Evolutionary conservation across 2,113 vertebrate species (phyloP).

Genomic region (Pelmatolapia mariae): DNA sequence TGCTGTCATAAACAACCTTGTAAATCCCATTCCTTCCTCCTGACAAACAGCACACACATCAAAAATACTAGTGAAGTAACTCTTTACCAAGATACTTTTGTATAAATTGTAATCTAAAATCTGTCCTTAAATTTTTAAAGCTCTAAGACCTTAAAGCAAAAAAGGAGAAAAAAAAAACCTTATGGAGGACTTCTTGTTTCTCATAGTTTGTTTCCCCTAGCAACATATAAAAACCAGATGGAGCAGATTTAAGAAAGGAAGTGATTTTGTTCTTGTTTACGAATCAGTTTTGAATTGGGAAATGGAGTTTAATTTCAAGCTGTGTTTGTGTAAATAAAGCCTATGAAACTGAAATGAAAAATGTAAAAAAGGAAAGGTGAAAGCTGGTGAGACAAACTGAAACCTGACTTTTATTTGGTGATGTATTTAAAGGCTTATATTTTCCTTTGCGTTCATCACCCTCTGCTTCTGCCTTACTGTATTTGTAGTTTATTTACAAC

Average conservation of each 20-base stretch:
- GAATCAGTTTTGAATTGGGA: neutral
- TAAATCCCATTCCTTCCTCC: neutral
- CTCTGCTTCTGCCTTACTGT: neutral
- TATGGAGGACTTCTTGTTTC: neutral
- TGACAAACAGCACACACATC: neutral
- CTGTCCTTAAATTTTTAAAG: neutral
- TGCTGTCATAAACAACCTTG: neutral
- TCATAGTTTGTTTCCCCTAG: neutral
- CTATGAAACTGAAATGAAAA: neutral
- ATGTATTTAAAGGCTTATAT: neutral
- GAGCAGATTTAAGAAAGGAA: neutral
- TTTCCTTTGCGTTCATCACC: neutral
- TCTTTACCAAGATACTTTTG: neutral
- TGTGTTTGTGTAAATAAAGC: neutral
- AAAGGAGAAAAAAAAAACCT: neutral
- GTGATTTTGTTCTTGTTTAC: neutral
- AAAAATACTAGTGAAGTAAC: neutral
- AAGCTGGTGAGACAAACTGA: neutral
- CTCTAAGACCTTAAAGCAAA: neutral
- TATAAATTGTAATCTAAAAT: neutral
- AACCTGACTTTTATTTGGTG: neutral
- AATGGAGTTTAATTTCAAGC: neutral
- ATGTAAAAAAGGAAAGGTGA: neutral
- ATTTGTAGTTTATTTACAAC: neutral
- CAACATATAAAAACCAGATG: slow-evolving; percentile 35